Percentiles rank a stretch among this genome's conserved stretches.
Evolutionary conservation across 2,797 vertebrate species (phyloP).

Genomic region (Parotocinclus haroldoi): DNA sequence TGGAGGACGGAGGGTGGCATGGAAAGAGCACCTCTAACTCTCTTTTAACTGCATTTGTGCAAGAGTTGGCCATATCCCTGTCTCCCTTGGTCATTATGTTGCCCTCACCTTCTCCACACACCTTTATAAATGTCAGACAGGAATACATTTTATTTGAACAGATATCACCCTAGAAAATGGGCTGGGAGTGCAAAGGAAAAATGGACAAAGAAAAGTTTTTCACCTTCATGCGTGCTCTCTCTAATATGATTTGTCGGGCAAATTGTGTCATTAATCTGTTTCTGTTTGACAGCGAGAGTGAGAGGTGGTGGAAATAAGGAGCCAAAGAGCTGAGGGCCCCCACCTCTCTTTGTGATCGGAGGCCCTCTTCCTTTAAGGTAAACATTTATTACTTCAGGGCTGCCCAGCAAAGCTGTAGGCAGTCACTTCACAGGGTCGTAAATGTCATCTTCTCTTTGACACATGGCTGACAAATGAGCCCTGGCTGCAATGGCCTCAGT

Average conservation of each 20-base stretch:
- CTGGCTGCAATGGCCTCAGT: slow-evolving; percentile 58
- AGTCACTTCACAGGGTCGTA: slow-evolving; percentile 88
- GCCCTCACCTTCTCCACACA: slow-evolving; percentile 76
- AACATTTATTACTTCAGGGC: slow-evolving; percentile 97
- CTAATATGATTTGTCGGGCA: slow-evolving; percentile 93
- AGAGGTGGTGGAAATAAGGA: slow-evolving; percentile 69
- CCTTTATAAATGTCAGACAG: slow-evolving; percentile 88
- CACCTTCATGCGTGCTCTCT: slow-evolving; percentile 77
- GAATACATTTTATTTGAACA: slow-evolving; percentile 88
- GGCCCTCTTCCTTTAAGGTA: slow-evolving; percentile 87
- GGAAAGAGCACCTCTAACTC: slow-evolving; percentile 45
- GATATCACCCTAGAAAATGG: slow-evolving; percentile 69
- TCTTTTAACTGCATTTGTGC: slow-evolving; percentile 72
- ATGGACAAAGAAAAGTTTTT: slow-evolving; percentile 51
- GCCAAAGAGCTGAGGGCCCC: slow-evolving; percentile 49
- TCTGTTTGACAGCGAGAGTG: slow-evolving; percentile 82
- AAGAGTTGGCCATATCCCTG: slow-evolving; percentile 73
- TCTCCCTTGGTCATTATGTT: slow-evolving; percentile 80
- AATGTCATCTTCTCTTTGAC: slow-evolving; percentile 97
- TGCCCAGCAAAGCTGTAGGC: slow-evolving; percentile 84
- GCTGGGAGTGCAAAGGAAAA: slow-evolving; percentile 49
- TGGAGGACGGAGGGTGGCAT: slow-evolving; percentile 10
- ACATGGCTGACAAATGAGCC: slow-evolving; percentile 94
- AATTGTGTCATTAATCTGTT: slow-evolving; percentile 92
- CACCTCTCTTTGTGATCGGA: slow-evolving; percentile 42